Conservation (phyloP, 2,113 vertebrate genomes). For the Thamnaconus septentrionalis region DNA sequence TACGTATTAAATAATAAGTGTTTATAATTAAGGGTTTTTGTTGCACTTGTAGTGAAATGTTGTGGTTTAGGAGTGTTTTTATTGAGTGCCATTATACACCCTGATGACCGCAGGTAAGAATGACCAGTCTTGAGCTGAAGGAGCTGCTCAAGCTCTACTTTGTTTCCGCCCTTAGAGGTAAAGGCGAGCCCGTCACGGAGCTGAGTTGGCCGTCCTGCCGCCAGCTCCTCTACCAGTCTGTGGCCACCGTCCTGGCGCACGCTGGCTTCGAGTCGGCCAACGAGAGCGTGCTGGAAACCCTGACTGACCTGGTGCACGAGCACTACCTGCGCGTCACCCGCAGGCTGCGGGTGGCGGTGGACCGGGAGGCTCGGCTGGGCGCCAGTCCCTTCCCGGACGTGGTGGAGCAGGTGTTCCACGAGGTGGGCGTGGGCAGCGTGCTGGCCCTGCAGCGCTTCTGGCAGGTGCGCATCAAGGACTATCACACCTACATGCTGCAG, state of each 20-base stretch:
- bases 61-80: no score
- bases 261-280: conserved; percentile 92
- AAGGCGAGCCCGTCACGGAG: conserved; percentile 95
- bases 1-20: no score
- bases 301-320: conserved; percentile 91
- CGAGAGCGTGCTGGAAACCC: conserved; percentile 93
- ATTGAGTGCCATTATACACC: no score
- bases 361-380: conserved; percentile 89
- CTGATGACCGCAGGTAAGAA: no score
- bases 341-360: conserved; percentile 88
- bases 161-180: conserved; percentile 77
- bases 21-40: no score
- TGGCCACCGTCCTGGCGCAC: conserved; percentile 93
- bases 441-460: conserved; percentile 95
- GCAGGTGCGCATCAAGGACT: conserved; percentile 97
- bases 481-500: conserved; percentile 96
- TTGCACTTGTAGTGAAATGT: no score
- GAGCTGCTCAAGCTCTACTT: not conserved
- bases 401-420: conserved; percentile 96
- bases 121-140: no score
- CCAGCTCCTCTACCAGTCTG: conserved; percentile 95
- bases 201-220: conserved; percentile 93
- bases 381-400: conserved; percentile 92
- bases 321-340: conserved; percentile 91
- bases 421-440: conserved; percentile 93